A percentile compares a stretch with the other conserved stretches of the same genome.
Evolutionary conservation across 2,888 invertebrate species (phyloP).

Genomic region (Azorinus chamasolen): DNA sequence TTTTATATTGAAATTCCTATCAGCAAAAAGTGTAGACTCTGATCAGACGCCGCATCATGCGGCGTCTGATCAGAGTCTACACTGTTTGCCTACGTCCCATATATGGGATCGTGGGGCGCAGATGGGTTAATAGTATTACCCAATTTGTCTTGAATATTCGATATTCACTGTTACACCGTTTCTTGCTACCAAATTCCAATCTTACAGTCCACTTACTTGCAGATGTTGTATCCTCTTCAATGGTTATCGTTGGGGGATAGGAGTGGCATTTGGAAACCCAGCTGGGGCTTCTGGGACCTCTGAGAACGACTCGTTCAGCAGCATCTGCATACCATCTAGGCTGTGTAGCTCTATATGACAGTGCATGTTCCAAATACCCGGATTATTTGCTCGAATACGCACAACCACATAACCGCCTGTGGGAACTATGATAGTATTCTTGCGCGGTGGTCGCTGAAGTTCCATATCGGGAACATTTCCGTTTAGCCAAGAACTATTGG

Average conservation of each 20-base stretch:
- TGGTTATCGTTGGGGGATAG: constrained; percentile 30
- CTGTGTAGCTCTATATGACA: constrained; percentile 82
- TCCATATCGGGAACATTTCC: constrained; percentile 77
- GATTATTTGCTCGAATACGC: constrained; percentile 81
- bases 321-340: constrained; percentile 81
- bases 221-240: too few relatives aligned
- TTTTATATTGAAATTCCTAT: too few relatives aligned
- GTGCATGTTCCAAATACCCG: constrained; percentile 83
- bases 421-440: constrained; percentile 83
- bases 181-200: too few relatives aligned
- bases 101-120: too few relatives aligned
- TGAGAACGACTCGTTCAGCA: constrained; percentile 77
- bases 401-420: constrained; percentile 83
- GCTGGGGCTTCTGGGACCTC: constrained; percentile 67
- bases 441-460: constrained; percentile 73
- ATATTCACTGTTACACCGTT: too few relatives aligned
- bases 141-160: too few relatives aligned
- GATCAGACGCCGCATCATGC: too few relatives aligned
- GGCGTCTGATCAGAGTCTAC: too few relatives aligned
- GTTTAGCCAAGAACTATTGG: constrained; percentile 72
- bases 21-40: too few relatives aligned
- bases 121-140: too few relatives aligned
- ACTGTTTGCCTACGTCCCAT: too few relatives aligned
- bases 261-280: constrained; percentile 76
- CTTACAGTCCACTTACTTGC: too few relatives aligned